phyloP scores from a whole-genome alignment of 2,113 vertebrate genomes.

The Zosterops japonicus region DNA sequence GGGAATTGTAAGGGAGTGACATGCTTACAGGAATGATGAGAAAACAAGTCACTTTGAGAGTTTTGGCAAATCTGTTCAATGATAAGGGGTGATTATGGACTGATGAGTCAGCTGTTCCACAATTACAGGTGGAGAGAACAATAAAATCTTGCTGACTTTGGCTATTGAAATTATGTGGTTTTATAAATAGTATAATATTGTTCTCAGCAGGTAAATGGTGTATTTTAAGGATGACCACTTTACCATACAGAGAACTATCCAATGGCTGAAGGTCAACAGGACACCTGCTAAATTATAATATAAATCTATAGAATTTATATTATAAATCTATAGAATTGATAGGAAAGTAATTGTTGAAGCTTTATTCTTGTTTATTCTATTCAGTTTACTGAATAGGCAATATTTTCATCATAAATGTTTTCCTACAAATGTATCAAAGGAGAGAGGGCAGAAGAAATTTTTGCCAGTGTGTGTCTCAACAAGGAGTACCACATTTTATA shows the following conservation, averaged over 20 bases:
- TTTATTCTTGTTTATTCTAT: neutral
- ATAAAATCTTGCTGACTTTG: slow-evolving; percentile 81
- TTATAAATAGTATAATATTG: slow-evolving; percentile 74
- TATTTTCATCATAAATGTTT: slow-evolving; percentile 36
- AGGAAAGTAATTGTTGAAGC: slow-evolving; percentile 11
- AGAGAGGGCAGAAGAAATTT: neutral
- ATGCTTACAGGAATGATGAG: slow-evolving; percentile 6
- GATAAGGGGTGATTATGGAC: slow-evolving; percentile 3
- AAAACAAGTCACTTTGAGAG: slow-evolving; percentile 44
- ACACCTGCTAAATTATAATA: neutral
- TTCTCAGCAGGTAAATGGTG: slow-evolving; percentile 70
- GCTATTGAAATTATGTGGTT: slow-evolving; percentile 73
- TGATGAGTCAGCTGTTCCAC: slow-evolving; percentile 70
- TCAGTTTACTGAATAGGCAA: neutral
- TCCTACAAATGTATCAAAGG: neutral
- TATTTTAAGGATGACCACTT: slow-evolving; percentile 63
- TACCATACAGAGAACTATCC: slow-evolving; percentile 22
- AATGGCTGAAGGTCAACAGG: slow-evolving; percentile 33
- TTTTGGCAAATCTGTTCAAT: slow-evolving; percentile 10
- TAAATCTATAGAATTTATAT: slow-evolving; percentile 15
- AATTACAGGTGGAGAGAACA: slow-evolving; percentile 72
- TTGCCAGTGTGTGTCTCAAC: neutral
- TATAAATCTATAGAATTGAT: slow-evolving; percentile 26
- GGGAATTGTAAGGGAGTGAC: neutral
- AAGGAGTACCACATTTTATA: neutral